These are phyloP conservation scores for Eilema griseolum DNA, from an alignment of 2,888 invertebrate genomes.

Conservation along the genomic window DNA sequence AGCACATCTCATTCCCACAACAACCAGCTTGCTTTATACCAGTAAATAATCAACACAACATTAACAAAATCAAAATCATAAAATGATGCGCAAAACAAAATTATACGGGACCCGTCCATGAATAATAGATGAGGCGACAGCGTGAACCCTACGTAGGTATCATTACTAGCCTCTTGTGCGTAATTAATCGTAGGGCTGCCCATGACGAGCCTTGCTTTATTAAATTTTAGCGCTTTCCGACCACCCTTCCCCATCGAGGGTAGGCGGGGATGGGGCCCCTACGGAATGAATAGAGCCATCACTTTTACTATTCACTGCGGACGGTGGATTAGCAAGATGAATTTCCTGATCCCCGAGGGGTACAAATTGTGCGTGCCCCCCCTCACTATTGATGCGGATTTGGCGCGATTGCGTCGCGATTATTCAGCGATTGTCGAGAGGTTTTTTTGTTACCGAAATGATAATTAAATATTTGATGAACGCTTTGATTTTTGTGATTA, in stretches of 20 bases:
- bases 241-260: slow-evolving; percentile 42
- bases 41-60: slow-evolving; percentile 28
- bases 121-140: slow-evolving; percentile 69
- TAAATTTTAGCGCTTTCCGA: slow-evolving; percentile 85
- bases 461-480: slow-evolving; percentile 29
- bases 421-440: slow-evolving; percentile 51
- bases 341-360: slow-evolving; percentile 77
- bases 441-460: slow-evolving; percentile 29
- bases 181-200: slow-evolving; percentile 84
- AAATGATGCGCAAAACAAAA: slow-evolving; percentile 39
- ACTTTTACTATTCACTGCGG: slow-evolving; percentile 85
- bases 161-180: slow-evolving; percentile 80
- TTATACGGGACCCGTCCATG: slow-evolving; percentile 56
- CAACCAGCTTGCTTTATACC: no score
- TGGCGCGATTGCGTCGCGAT: slow-evolving; percentile 68
- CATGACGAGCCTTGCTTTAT: slow-evolving; percentile 79
- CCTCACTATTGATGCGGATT: slow-evolving; percentile 67
- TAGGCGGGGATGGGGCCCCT: slow-evolving; percentile 42
- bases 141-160: slow-evolving; percentile 69
- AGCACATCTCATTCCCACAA: neutral
- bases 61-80: slow-evolving; percentile 43
- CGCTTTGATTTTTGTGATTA: neutral
- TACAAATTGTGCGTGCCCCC: slow-evolving; percentile 70
- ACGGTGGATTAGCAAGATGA: slow-evolving; percentile 84
- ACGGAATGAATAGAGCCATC: slow-evolving; percentile 82